phyloP scores from a whole-genome alignment of 2,113 vertebrate species.

The Rhizomys pruinosus region DNA sequence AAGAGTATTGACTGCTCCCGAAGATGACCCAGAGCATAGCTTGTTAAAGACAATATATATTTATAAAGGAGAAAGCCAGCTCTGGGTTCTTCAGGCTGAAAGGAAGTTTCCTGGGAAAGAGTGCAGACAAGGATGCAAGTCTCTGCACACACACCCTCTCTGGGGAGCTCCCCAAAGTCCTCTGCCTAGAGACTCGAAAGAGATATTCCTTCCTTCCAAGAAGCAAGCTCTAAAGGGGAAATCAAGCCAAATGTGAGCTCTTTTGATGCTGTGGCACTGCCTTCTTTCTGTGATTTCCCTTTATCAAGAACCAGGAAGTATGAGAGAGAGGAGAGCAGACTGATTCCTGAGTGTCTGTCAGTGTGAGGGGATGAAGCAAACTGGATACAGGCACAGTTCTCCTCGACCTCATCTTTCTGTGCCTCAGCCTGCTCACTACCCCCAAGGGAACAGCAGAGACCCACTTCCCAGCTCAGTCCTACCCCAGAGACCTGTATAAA shows the following conservation, averaged over 20 bases:
- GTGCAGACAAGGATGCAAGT: not conserved
- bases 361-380: not conserved
- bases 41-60: conserved; percentile 10
- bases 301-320: not conserved
- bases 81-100: not conserved
- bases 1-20: no score
- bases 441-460: not conserved
- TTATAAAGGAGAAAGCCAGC: not conserved
- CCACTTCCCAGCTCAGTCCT: no score
- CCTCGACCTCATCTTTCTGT: not conserved
- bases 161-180: not conserved
- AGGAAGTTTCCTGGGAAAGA: not conserved
- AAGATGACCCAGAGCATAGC: not conserved
- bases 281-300: not conserved
- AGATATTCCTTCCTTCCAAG: not conserved
- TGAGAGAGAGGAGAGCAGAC: not conserved
- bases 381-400: fast-evolving
- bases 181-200: not conserved
- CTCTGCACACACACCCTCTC: not conserved
- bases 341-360: not conserved
- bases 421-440: not conserved
- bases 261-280: not conserved
- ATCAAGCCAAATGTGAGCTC: conserved; percentile 68
- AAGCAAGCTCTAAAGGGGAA: conserved; percentile 32
- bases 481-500: not conserved